Percentiles rank a stretch among this genome's conserved stretches.
These are phyloP conservation scores for Aphelinus certus DNA, from an alignment of 1,140 invertebrate genomes.

Conservation along the genomic window DNA sequence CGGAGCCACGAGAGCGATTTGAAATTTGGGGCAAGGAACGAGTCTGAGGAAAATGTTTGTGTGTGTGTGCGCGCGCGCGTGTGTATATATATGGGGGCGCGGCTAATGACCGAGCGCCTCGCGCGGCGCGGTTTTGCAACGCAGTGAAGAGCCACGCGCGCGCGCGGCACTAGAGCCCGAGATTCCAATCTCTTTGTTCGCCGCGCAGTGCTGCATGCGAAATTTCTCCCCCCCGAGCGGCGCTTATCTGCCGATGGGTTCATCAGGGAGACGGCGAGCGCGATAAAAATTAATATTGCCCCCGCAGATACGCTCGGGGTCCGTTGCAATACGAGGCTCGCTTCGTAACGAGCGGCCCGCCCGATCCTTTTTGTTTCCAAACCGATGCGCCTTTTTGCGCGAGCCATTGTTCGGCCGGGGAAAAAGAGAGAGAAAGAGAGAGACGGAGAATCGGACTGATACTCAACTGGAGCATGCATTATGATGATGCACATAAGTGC, in stretches of 20 bases:
- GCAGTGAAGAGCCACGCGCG: background rate
- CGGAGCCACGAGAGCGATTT: too few relatives aligned
- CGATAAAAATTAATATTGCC: slow-evolving; percentile 34
- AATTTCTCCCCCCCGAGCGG: background rate
- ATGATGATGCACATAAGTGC: too few relatives aligned
- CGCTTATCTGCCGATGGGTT: slow-evolving; percentile 32
- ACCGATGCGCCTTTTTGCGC: too few relatives aligned
- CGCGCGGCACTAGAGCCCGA: background rate
- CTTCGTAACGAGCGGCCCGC: background rate
- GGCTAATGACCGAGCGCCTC: background rate
- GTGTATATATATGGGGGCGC: background rate
- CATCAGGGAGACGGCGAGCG: slow-evolving; percentile 11
- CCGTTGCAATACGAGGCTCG: background rate
- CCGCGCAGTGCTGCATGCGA: slow-evolving; percentile 18
- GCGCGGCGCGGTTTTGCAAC: slow-evolving; percentile 5
- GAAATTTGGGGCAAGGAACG: too few relatives aligned
- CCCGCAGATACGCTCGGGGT: too few relatives aligned
- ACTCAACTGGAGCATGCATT: too few relatives aligned
- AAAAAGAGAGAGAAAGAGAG: too few relatives aligned
- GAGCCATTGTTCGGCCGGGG: too few relatives aligned
- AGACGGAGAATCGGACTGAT: too few relatives aligned
- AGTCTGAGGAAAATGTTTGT: too few relatives aligned
- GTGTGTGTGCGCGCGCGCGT: background rate
- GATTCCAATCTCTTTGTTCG: slow-evolving; percentile 36
- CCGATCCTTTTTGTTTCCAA: too few relatives aligned